phyloP scores from a whole-genome alignment of 2,888 invertebrate species.

The Lymantria dispar region DNA sequence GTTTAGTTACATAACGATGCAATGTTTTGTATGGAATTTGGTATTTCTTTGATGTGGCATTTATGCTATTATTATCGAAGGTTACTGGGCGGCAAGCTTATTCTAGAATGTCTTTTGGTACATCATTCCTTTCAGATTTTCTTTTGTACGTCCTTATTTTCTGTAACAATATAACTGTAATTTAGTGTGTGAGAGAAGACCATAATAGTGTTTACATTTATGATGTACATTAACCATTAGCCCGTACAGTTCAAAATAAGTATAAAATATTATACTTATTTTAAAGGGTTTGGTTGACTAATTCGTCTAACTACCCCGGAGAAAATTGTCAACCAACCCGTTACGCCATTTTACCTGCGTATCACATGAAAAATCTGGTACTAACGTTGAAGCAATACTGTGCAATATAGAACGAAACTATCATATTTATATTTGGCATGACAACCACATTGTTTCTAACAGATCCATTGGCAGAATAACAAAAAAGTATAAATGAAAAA shows the following conservation, averaged over 20 bases:
- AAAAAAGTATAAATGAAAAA: no score
- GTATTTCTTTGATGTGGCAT: conserved; percentile 3
- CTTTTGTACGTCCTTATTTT: conserved; percentile 8
- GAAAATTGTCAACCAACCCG: conserved; percentile 6
- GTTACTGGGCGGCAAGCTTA: conserved; percentile 8
- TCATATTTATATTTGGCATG: no score
- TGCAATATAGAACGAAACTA: no score
- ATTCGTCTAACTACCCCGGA: conserved; percentile 4
- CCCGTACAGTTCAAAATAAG: background rate
- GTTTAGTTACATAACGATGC: conserved; percentile 6
- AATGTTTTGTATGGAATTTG: no score
- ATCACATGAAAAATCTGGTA: no score
- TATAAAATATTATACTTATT: conserved; percentile 1
- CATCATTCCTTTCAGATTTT: conserved; percentile 6
- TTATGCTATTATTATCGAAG: conserved; percentile 17
- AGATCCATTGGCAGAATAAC: no score
- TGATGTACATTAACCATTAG: conserved; percentile 1
- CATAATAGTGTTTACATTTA: background rate
- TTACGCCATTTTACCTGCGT: background rate
- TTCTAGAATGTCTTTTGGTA: conserved; percentile 6
- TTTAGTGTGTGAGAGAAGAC: background rate
- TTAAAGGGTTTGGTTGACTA: background rate
- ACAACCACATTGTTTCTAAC: no score
- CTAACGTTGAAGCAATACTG: no score
- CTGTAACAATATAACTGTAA: background rate